Evolutionary conservation across 2,797 vertebrate species (phyloP).

Genomic region (Lindbergichthys nudifrons): DNA sequence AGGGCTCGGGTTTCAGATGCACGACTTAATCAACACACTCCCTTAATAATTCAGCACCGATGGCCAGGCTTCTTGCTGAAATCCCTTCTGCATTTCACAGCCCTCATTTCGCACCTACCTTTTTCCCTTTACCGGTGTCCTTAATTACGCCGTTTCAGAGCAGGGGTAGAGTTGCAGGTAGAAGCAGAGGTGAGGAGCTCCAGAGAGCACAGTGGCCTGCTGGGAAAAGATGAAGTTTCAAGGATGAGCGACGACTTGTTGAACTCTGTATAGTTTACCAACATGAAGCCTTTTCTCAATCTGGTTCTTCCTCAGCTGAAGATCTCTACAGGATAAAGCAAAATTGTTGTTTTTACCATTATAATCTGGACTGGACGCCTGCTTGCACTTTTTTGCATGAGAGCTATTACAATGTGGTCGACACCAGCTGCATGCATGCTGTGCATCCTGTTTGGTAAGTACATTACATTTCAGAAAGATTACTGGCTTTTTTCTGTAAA

Average conservation of each 20-base stretch:
- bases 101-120: slow-evolving; percentile 74
- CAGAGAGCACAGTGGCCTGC: not conserved
- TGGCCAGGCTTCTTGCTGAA: slow-evolving; percentile 64
- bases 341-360: slow-evolving; percentile 2
- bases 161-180: slow-evolving; percentile 70
- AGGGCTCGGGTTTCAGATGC: slow-evolving; percentile 71
- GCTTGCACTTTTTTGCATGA: not conserved
- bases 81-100: slow-evolving; percentile 79
- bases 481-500: not conserved
- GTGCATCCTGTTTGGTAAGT: slow-evolving; percentile 75
- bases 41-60: slow-evolving; percentile 82
- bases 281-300: slow-evolving; percentile 39
- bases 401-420: slow-evolving; percentile 62
- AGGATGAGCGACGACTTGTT: not conserved
- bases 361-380: not conserved
- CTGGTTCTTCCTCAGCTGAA: slow-evolving; percentile 3
- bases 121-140: slow-evolving; percentile 36
- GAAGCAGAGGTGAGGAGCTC: slow-evolving; percentile 6
- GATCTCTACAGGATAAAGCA: slow-evolving; percentile 39
- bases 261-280: not conserved
- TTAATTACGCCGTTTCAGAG: slow-evolving; percentile 70
- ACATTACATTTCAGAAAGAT: not conserved
- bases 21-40: slow-evolving; percentile 70
- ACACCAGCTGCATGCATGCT: slow-evolving; percentile 32
- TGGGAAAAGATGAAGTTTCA: not conserved